A percentile compares a stretch with the other conserved stretches of the same genome.
These are phyloP conservation scores for Aythya baeri DNA, from an alignment of 2,113 vertebrate genomes.

Conservation along the genomic window DNA sequence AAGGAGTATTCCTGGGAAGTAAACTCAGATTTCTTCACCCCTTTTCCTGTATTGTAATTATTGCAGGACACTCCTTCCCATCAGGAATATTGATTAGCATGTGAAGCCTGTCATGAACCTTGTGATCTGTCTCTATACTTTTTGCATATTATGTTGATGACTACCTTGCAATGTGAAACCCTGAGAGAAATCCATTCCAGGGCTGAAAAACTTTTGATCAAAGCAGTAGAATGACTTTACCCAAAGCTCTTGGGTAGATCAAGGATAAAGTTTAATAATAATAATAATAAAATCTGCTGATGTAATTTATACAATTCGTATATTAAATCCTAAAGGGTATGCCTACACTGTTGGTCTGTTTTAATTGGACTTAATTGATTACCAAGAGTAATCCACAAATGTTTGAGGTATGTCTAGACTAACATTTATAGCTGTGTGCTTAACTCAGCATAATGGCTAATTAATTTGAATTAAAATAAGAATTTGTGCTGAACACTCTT, in stretches of 20 bases:
- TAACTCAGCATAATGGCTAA: background rate
- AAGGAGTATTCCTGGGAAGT: background rate
- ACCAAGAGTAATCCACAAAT: background rate
- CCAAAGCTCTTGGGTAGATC: background rate
- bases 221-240: background rate
- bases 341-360: background rate
- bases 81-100: background rate
- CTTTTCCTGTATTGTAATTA: background rate
- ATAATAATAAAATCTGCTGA: background rate
- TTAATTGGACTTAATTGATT: slow-evolving; percentile 1
- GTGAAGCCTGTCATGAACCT: background rate
- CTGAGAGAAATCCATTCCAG: background rate
- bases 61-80: background rate
- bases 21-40: background rate
- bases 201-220: background rate
- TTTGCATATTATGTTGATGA: background rate
- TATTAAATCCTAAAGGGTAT: background rate
- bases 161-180: background rate
- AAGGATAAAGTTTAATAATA: background rate
- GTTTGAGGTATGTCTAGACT: background rate
- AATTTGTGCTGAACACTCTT: background rate
- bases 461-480: background rate
- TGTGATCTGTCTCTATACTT: background rate
- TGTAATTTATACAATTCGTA: background rate
- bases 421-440: background rate